Percentiles rank a stretch among this genome's conserved stretches.
phyloP scores from a whole-genome alignment of 2,797 vertebrate species.

The Onychomys arenicola region DNA sequence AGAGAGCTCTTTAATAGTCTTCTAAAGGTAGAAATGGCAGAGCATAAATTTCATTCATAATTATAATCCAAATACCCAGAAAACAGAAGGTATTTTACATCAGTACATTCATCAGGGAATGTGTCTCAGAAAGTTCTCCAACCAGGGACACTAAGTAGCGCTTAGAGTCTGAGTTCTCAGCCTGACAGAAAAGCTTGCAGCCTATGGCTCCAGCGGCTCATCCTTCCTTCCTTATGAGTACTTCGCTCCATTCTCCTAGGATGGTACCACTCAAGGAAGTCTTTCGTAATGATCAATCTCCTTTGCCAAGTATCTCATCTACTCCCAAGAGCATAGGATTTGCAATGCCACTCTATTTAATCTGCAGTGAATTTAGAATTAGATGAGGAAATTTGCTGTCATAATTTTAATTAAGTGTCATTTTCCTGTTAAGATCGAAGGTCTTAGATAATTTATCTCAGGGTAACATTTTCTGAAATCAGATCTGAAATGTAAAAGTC shows the following conservation, averaged over 20 bases:
- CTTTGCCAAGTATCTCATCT: neutral
- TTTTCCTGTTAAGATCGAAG: conserved; percentile 32
- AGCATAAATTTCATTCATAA: conserved; percentile 43
- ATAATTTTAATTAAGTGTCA: conserved; percentile 36
- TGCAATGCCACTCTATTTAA: neutral
- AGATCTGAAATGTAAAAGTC: conserved; percentile 21
- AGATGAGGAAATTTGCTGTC: conserved; percentile 29
- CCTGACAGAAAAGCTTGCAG: conserved; percentile 15
- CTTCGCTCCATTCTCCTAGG: neutral
- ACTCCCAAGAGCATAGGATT: neutral
- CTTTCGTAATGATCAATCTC: neutral
- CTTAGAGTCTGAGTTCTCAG: neutral
- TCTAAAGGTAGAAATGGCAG: conserved; percentile 17
- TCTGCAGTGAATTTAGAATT: conserved; percentile 30
- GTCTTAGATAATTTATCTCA: conserved; percentile 38
- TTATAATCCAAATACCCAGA: neutral
- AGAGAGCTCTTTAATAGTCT: neutral
- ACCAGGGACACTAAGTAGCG: neutral
- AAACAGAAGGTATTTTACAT: neutral
- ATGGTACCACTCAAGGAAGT: neutral
- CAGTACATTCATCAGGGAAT: neutral
- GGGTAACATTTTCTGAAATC: conserved; percentile 24
- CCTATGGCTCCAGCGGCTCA: neutral
- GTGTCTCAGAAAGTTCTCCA: conserved; percentile 31
- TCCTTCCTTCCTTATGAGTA: neutral